Percentiles rank a stretch among this genome's conserved stretches.
Conservation (phyloP, 1,140 invertebrate species). For the Luehdorfia chinensis region DNA sequence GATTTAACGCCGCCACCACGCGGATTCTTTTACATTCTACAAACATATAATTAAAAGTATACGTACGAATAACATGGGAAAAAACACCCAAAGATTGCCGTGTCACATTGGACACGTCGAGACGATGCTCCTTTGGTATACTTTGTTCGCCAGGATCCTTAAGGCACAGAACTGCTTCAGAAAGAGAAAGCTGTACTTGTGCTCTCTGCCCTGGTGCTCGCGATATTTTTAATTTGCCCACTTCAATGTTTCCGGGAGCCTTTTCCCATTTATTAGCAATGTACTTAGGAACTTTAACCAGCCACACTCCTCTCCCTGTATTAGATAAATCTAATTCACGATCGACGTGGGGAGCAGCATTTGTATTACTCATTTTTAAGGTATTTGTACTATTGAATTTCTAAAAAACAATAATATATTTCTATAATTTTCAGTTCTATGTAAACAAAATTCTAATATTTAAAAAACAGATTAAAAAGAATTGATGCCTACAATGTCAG, state of each 20-base stretch:
- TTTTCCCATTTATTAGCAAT: constrained; percentile 94
- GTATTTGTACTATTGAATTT: constrained; percentile 10
- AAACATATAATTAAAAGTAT: too few relatives aligned
- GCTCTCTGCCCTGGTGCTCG: constrained; percentile 77
- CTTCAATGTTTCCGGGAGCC: constrained; percentile 81
- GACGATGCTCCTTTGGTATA: constrained; percentile 92
- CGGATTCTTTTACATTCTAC: too few relatives aligned
- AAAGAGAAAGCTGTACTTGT: constrained; percentile 78
- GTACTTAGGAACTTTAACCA: constrained; percentile 98
- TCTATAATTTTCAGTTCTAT: too few relatives aligned
- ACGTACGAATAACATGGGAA: constrained; percentile 86
- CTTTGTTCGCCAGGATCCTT: constrained; percentile 83
- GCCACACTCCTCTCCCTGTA: constrained; percentile 93
- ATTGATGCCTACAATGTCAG: too few relatives aligned
- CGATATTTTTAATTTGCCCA: constrained; percentile 79
- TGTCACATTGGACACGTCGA: constrained; percentile 92
- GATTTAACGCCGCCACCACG: too few relatives aligned
- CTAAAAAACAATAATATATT: too few relatives aligned
- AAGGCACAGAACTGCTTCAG: constrained; percentile 81
- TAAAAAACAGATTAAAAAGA: too few relatives aligned
- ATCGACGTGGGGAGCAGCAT: constrained; percentile 77
- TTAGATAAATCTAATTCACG: constrained; percentile 92
- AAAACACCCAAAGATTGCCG: constrained; percentile 93
- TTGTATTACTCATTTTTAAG: constrained; percentile 42
- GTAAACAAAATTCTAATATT: too few relatives aligned